phyloP scores from a whole-genome alignment of 2,797 vertebrate species.

The Enteromius afrohamiltoni region DNA sequence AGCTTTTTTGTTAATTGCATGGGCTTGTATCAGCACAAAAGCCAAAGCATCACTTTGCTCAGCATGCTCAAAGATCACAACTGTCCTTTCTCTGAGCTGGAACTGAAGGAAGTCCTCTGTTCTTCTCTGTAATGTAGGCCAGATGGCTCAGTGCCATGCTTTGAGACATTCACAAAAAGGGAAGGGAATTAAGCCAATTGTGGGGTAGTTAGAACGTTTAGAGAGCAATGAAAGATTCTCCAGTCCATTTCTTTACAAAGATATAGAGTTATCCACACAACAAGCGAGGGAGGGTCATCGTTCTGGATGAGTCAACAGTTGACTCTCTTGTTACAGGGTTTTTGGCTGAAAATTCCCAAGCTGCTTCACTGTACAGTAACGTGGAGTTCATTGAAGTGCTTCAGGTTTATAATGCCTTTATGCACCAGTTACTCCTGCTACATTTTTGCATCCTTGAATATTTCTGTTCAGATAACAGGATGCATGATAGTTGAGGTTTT shows the following conservation, averaged over 20 bases:
- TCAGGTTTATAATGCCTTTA: neutral
- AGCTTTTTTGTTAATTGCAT: conserved; percentile 54
- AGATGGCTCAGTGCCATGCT: conserved; percentile 75
- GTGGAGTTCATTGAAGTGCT: neutral
- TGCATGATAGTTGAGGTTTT: neutral
- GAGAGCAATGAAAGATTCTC: conserved; percentile 72
- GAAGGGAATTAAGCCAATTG: conserved; percentile 64
- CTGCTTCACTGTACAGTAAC: neutral
- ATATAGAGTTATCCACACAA: conserved; percentile 51
- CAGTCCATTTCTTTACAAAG: conserved; percentile 61
- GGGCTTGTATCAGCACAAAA: conserved; percentile 33
- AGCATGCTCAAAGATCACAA: conserved; percentile 64
- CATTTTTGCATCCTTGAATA: neutral
- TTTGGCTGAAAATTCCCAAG: conserved; percentile 20
- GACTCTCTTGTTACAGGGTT: conserved; percentile 39
- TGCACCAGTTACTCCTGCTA: neutral
- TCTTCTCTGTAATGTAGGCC: conserved; percentile 65
- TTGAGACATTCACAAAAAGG: conserved; percentile 66
- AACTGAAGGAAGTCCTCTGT: conserved; percentile 65
- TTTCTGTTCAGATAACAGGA: neutral
- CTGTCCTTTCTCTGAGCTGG: conserved; percentile 72
- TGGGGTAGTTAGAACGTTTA: conserved; percentile 73
- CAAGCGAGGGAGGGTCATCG: conserved; percentile 40
- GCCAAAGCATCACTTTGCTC: conserved; percentile 37
- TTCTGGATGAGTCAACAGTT: conserved; percentile 48